Percentiles rank a stretch among this genome's conserved stretches.
Evolutionary conservation across 2,113 vertebrate species (phyloP).

Genomic region (Mus pahari): DNA sequence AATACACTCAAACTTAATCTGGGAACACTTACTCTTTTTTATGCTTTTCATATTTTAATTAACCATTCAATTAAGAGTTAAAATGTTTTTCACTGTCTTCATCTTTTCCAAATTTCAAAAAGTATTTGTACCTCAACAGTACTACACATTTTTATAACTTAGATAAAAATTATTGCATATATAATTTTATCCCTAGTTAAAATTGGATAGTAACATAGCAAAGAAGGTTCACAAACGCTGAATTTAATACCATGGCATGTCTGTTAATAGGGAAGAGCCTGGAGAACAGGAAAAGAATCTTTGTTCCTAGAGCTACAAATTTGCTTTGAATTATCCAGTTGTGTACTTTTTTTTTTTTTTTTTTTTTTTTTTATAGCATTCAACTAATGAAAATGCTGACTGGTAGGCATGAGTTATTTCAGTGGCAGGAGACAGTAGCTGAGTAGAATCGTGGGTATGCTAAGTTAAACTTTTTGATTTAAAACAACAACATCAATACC

Average conservation of each 20-base stretch:
- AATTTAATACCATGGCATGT: not conserved
- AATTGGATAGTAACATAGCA: not conserved
- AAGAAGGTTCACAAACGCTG: not conserved
- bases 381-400: not conserved
- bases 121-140: not conserved
- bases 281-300: not conserved
- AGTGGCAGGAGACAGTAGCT: not conserved
- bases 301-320: not conserved
- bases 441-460: not conserved
- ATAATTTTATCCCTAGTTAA: constrained; percentile 41
- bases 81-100: not conserved
- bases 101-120: constrained; percentile 10
- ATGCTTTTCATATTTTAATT: not conserved
- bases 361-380: not conserved
- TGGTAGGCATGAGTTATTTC: not conserved
- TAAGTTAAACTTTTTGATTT: not conserved
- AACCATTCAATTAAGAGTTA: not conserved
- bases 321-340: constrained; percentile 10
- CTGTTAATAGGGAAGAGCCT: not conserved
- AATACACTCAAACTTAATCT: not conserved
- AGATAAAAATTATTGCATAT: not conserved
- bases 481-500: not conserved
- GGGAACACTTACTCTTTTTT: not conserved
- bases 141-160: constrained; percentile 8
- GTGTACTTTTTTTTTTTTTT: not conserved